A percentile compares a stretch with the other conserved stretches of the same genome.
phyloP scores from a whole-genome alignment of 2,888 invertebrate genomes.

The Torymus auratus region DNA sequence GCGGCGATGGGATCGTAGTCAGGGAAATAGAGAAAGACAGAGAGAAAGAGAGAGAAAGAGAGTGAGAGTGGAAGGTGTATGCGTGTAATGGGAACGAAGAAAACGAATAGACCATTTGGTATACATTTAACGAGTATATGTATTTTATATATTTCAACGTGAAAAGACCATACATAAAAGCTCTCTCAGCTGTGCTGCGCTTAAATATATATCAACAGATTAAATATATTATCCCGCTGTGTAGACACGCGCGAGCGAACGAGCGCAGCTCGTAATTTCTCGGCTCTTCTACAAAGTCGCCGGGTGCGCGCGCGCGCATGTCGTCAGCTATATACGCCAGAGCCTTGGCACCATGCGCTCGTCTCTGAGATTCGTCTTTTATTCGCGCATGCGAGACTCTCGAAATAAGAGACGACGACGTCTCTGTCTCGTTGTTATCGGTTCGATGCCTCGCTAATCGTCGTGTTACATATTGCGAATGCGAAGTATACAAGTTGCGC shows the following conservation, averaged over 20 bases:
- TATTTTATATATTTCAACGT: conserved; percentile 43
- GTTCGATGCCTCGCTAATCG: no score
- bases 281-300: neutral
- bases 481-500: no score
- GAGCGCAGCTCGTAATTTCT: neutral
- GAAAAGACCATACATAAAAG: conserved; percentile 52
- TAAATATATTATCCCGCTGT: no score
- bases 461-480: no score
- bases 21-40: neutral
- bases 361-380: no score
- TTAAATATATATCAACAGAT: neutral
- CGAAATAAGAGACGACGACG: no score
- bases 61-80: conserved; percentile 24
- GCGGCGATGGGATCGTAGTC: no score
- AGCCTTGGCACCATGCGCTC: no score
- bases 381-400: no score
- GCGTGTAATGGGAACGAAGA: neutral
- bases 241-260: no score
- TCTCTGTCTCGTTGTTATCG: neutral
- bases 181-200: conserved; percentile 28
- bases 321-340: no score
- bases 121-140: conserved; percentile 22
- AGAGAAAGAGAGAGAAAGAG: neutral
- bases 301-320: no score
- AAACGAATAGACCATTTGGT: conserved; percentile 42